These are phyloP conservation scores for Aphaenogaster rudis DNA, from an alignment of 1,140 invertebrate species.

Conservation along the genomic window DNA sequence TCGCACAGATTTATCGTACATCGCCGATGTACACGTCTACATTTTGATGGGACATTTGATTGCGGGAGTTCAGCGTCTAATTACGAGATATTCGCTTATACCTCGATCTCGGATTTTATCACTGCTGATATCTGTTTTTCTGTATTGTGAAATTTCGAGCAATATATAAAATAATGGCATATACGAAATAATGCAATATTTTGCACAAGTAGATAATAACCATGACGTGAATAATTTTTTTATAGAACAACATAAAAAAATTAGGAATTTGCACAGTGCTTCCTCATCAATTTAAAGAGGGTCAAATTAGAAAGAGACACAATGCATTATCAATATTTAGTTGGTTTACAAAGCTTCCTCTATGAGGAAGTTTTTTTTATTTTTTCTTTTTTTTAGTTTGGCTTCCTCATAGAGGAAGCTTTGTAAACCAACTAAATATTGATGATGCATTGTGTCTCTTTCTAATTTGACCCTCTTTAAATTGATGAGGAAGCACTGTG, in stretches of 20 bases:
- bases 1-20: conserved; percentile 44
- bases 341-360: no score
- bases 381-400: no score
- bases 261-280: no score
- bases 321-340: no score
- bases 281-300: no score
- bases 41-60: conserved; percentile 54
- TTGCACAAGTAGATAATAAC: background rate
- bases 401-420: no score
- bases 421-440: no score
- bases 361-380: no score
- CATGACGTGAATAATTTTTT: conserved; percentile 20
- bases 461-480: no score
- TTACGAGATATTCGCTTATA: background rate
- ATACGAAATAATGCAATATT: background rate
- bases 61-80: conserved; percentile 31
- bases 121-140: background rate
- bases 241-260: background rate
- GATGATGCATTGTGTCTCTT: no score
- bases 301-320: no score
- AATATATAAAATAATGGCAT: background rate
- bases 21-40: conserved; percentile 28
- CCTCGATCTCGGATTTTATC: conserved; percentile 19
- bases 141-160: background rate
- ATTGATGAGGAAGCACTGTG: no score